Evolutionary conservation across 2,113 vertebrate species (phyloP).

Genomic region (Phylloscopus trochiloides): DNA sequence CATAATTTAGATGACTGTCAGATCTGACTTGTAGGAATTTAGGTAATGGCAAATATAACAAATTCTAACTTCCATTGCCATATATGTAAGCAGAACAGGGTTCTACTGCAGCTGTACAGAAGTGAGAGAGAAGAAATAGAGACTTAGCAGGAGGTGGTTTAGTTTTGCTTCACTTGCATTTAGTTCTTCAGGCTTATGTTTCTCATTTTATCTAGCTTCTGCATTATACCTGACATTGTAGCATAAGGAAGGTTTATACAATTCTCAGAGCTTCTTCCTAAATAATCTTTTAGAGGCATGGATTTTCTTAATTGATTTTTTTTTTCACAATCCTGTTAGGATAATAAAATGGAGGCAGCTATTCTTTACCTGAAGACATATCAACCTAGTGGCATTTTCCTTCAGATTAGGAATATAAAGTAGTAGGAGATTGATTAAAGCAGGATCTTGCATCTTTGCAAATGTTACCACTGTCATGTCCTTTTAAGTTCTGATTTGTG

Average conservation of each 20-base stretch:
- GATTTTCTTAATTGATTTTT: slow-evolving; percentile 6
- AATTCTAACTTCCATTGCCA: background rate
- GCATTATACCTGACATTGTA: background rate
- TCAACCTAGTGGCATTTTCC: slow-evolving; percentile 10
- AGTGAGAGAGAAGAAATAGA: background rate
- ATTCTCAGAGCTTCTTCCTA: slow-evolving; percentile 8
- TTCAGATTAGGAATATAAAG: slow-evolving; percentile 30
- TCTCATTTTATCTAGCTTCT: background rate
- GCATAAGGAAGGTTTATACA: background rate
- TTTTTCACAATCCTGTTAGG: background rate
- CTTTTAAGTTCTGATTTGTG: background rate
- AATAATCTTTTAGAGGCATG: slow-evolving; percentile 14
- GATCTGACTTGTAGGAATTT: background rate
- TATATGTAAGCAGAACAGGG: background rate
- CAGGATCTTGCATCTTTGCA: background rate
- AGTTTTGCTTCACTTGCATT: slow-evolving; percentile 6
- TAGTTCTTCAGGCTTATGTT: background rate
- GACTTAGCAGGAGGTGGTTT: background rate
- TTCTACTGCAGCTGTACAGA: background rate
- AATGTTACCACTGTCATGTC: background rate
- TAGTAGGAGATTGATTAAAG: slow-evolving; percentile 33
- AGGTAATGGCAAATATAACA: background rate
- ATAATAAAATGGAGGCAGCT: slow-evolving; percentile 27
- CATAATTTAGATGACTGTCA: background rate
- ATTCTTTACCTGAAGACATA: background rate